These are phyloP conservation scores for Miltochrista miniata DNA, from an alignment of 2,888 invertebrate species.

Conservation along the genomic window DNA sequence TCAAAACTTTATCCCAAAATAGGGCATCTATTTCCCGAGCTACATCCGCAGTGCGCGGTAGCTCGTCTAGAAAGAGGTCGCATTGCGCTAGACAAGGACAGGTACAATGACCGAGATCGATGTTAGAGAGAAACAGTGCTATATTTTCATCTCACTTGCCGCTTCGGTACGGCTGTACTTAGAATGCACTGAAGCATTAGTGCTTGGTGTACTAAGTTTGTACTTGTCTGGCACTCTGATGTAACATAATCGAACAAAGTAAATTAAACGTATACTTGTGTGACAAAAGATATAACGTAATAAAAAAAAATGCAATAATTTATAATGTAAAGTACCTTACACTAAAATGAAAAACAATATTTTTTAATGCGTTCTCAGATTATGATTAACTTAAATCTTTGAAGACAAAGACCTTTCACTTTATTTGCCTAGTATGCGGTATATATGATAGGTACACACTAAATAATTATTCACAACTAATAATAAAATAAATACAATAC, in stretches of 20 bases:
- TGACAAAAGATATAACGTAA: constrained; percentile 4
- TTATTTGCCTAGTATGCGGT: too few relatives aligned
- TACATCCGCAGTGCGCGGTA: constrained; percentile 67
- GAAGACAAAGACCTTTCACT: too few relatives aligned
- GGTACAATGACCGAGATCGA: constrained; percentile 70
- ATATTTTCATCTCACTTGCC: constrained; percentile 49
- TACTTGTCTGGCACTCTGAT: constrained; percentile 40
- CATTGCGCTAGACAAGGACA: constrained; percentile 57
- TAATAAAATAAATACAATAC: background rate
- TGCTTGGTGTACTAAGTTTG: constrained; percentile 50
- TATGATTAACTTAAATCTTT: too few relatives aligned
- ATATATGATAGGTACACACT: too few relatives aligned
- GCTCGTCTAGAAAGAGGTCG: constrained; percentile 49
- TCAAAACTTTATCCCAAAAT: constrained; percentile 54
- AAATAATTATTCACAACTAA: too few relatives aligned
- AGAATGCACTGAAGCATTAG: constrained; percentile 58
- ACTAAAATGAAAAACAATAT: too few relatives aligned
- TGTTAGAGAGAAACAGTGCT: constrained; percentile 47
- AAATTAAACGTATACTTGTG: constrained; percentile 7
- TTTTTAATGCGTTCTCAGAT: too few relatives aligned
- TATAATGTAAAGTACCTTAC: too few relatives aligned
- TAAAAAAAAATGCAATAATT: background rate
- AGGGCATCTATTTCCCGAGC: constrained; percentile 56
- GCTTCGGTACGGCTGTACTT: constrained; percentile 65
- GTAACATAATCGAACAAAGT: constrained; percentile 32